Evolutionary conservation across 2,113 vertebrate species (phyloP), one percentile per base, ranked within the genome.

Genomic region (Echinops telfairi): DNA sequence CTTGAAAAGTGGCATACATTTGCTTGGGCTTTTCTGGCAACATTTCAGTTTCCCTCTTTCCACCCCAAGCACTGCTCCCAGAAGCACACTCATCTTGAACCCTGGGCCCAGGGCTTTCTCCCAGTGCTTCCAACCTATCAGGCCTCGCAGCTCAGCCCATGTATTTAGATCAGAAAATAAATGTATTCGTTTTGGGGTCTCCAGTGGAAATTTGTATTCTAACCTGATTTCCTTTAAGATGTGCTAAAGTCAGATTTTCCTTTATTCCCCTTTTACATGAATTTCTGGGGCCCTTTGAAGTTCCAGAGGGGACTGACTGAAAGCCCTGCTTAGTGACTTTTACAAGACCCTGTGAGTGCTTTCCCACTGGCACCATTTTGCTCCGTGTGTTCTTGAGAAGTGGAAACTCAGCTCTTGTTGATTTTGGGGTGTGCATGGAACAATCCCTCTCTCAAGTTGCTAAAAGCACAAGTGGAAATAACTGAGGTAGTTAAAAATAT

Each of bases 141-240:
- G 8, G 5, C 38, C 53, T 58, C 79, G n/a, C 4, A 81, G 60
- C 25, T 88, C 36, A 11, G 40, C 5, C 23, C 33, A 29, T 40
- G 9, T 3, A 60, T 38, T 40, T 60, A 77, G 80, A 88, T 27
- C 29, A 25, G 79, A 29, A 86, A 83, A 75, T 9, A 27, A 33
- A 36, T 25, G 3, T 53, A 62, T 58, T 70, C 1, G 11, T 53
- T 5, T 3, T 33, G 4, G 5, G 43, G 36, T 25, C 92, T 71
- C 2, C 5, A 64, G 80, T 23, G 68, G 33, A 89, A 80, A 31
- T 95, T 80, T 80, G 4, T 82, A 79, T 87, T 92, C 83, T 70
- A 76, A 83, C 53, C 17, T 88, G 60, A 88, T 75, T 83, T 87
- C 43, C 62, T 89, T 75, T 77, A 85, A 90, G 33, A 68, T 78